A percentile compares a stretch with the other conserved stretches of the same genome.
Evolutionary conservation across 2,797 vertebrate species (phyloP).

Genomic region (Ataeniobius toweri): DNA sequence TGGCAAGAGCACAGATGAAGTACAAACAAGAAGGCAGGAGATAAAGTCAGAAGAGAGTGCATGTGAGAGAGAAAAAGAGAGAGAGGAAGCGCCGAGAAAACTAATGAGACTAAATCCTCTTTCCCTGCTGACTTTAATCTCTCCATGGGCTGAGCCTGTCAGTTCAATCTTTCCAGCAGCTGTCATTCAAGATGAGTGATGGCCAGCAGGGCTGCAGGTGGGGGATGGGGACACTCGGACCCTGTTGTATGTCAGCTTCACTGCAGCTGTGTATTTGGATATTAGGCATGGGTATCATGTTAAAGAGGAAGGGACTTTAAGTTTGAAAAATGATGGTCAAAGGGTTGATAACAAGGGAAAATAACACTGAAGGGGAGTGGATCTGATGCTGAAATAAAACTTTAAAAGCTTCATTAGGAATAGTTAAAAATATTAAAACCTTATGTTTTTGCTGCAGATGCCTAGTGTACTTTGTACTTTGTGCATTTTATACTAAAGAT

Average conservation of each 20-base stretch:
- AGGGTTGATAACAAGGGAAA: too few species aligned
- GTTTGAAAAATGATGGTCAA: background rate
- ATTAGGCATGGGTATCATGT: constrained; percentile 19
- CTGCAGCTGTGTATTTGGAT: constrained; percentile 6
- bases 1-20: constrained; percentile 7
- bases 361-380: background rate
- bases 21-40: constrained; percentile 41
- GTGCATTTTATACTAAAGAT: too few species aligned
- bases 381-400: background rate
- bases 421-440: background rate
- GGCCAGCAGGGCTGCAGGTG: constrained; percentile 32
- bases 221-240: constrained; percentile 48
- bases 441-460: background rate
- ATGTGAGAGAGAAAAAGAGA: background rate
- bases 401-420: background rate
- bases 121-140: constrained; percentile 77
- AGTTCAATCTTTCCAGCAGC: constrained; percentile 60
- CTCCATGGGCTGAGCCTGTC: constrained; percentile 57
- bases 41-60: constrained; percentile 21
- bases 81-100: constrained; percentile 41
- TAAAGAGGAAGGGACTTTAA: constrained; percentile 32
- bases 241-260: constrained; percentile 13
- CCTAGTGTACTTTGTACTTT: too few species aligned
- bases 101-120: constrained; percentile 76
- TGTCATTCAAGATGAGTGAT: constrained; percentile 65